A percentile compares a stretch with the other conserved stretches of the same genome.
Evolutionary conservation across 2,888 invertebrate genomes (phyloP).

Genomic region (Caenorhabditis sp.): DNA sequence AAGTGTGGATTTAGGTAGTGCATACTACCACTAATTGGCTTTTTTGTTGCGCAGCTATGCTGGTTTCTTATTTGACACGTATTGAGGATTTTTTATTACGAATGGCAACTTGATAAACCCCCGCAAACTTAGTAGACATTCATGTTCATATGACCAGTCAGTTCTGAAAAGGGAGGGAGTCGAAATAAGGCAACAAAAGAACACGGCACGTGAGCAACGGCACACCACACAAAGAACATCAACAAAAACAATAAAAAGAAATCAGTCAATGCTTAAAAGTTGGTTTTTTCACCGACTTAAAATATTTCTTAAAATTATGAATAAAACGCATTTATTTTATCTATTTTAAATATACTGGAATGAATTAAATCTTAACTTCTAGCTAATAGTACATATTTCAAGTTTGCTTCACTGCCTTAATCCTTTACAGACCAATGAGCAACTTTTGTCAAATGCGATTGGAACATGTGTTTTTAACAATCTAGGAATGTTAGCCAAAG

Average conservation of each 20-base stretch:
- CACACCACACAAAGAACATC: constrained; percentile 32
- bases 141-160: constrained; percentile 37
- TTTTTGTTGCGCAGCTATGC: constrained; percentile 51
- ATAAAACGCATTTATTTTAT: too few relatives aligned
- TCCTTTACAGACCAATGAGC: too few relatives aligned
- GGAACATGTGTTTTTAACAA: too few relatives aligned
- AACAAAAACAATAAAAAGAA: constrained; percentile 14
- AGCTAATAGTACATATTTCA: too few relatives aligned
- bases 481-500: too few relatives aligned
- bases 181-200: constrained; percentile 41
- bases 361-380: too few relatives aligned
- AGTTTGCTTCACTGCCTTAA: too few relatives aligned
- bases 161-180: constrained; percentile 33
- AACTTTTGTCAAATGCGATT: too few relatives aligned
- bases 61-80: constrained; percentile 28
- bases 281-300: constrained; percentile 26
- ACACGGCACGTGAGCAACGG: constrained; percentile 4
- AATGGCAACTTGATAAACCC: constrained; percentile 42
- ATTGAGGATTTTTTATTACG: constrained; percentile 12
- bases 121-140: constrained; percentile 12
- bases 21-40: constrained; percentile 40
- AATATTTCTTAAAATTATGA: too few relatives aligned
- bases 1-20: constrained; percentile 7
- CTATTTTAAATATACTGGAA: too few relatives aligned
- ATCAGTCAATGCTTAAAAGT: neutral